Conservation (phyloP, 1,140 invertebrate genomes). For the Pseudoatta argentina region DNA sequence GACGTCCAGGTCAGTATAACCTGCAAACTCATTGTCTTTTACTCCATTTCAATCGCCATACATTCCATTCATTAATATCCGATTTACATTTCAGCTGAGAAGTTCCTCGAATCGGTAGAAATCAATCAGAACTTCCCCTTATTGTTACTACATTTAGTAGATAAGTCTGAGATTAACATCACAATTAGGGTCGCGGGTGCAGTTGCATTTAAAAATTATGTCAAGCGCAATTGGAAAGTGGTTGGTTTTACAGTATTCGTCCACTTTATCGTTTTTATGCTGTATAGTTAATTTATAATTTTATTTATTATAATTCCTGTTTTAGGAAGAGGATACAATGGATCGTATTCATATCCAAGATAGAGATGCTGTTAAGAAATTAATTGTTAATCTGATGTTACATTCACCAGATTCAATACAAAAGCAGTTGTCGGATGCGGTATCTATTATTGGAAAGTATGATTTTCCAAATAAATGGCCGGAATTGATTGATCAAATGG, state of each 20-base stretch:
- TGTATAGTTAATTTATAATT: too few species aligned
- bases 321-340: constrained; percentile 91
- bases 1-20: constrained; percentile 92
- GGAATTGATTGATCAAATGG: constrained; percentile 95
- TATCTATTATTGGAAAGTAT: constrained; percentile 97
- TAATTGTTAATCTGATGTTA: constrained; percentile 97
- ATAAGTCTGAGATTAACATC: constrained; percentile 92
- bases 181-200: constrained; percentile 95
- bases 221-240: constrained; percentile 97
- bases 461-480: constrained; percentile 99
- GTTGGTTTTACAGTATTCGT: constrained; percentile 87
- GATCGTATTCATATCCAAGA: constrained; percentile 94
- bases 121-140: constrained; percentile 96
- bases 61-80: neutral
- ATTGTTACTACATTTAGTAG: constrained; percentile 93
- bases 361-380: constrained; percentile 92
- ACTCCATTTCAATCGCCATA: neutral
- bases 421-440: constrained; percentile 97
- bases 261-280: neutral
- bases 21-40: constrained; percentile 6
- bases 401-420: constrained; percentile 96
- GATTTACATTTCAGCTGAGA: constrained; percentile 92
- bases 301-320: neutral
- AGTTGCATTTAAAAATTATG: constrained; percentile 98
- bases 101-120: constrained; percentile 96